phyloP scores from a whole-genome alignment of 2,797 vertebrate species.

The Benthosema pterotum region DNA sequence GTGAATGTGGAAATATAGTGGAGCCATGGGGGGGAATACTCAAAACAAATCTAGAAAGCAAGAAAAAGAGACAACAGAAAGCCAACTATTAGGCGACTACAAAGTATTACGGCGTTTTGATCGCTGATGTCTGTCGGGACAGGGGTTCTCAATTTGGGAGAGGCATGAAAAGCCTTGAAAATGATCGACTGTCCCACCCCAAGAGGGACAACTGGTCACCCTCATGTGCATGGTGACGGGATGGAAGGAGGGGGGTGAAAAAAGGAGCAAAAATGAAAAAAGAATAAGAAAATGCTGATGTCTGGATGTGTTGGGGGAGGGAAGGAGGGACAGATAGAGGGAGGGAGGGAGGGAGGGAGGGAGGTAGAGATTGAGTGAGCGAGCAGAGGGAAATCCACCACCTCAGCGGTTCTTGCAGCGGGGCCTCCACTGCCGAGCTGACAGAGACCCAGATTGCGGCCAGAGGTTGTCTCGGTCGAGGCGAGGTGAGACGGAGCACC shows the following conservation, averaged over 20 bases:
- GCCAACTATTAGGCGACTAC: too few relatives aligned
- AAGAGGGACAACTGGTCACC: too few relatives aligned
- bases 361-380: slow-evolving; percentile 63
- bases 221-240: slow-evolving; percentile 63
- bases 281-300: slow-evolving; percentile 72
- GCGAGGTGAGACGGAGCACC: slow-evolving; percentile 64
- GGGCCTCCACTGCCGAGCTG: slow-evolving; percentile 58
- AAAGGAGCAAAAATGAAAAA: slow-evolving; percentile 22
- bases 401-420: slow-evolving; percentile 74
- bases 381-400: slow-evolving; percentile 66
- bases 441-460: slow-evolving; percentile 73
- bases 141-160: too few relatives aligned
- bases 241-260: slow-evolving; percentile 33
- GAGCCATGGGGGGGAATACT: too few relatives aligned
- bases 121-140: too few relatives aligned
- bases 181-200: too few relatives aligned
- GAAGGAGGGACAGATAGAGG: slow-evolving; percentile 20
- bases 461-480: slow-evolving; percentile 64
- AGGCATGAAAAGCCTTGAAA: too few relatives aligned
- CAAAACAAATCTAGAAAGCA: too few relatives aligned
- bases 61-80: too few relatives aligned
- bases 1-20: too few relatives aligned
- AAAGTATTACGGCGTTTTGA: too few relatives aligned
- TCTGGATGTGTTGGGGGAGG: slow-evolving; percentile 50
- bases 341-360: slow-evolving; percentile 33